Evolutionary conservation across 2,888 invertebrate species (phyloP).

Genomic region (Melipona bicolor): DNA sequence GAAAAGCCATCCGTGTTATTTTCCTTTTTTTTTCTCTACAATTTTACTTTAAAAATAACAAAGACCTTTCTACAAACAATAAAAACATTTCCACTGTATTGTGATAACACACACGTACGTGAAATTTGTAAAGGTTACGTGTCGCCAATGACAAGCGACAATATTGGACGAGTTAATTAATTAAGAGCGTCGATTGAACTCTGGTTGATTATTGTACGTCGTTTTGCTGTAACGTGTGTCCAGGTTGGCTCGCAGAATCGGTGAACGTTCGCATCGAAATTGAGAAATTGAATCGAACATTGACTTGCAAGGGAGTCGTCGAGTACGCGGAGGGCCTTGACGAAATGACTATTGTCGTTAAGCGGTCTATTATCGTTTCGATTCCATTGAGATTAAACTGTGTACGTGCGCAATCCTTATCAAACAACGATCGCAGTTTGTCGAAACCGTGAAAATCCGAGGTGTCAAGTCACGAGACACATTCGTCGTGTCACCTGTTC

Average conservation of each 20-base stretch:
- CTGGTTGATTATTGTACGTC: neutral
- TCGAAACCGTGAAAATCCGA: constrained; percentile 50
- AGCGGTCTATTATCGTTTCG: constrained; percentile 39
- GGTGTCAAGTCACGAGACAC: constrained; percentile 66
- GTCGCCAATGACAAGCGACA: neutral
- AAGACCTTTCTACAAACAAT: neutral
- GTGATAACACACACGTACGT: constrained; percentile 48
- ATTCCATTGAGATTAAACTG: constrained; percentile 15
- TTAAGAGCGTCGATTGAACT: neutral
- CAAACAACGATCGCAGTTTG: constrained; percentile 40
- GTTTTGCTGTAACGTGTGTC: neutral
- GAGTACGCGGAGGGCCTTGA: constrained; percentile 53
- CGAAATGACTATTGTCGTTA: constrained; percentile 50
- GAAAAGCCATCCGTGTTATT: neutral
- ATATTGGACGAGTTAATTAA: neutral
- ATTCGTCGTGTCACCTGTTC: constrained; percentile 71
- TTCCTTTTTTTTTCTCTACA: neutral
- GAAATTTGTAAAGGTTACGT: constrained; percentile 55
- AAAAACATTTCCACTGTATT: neutral
- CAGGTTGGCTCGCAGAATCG: neutral
- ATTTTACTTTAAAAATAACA: neutral
- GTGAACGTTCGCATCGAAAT: neutral
- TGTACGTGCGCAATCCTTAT: constrained; percentile 30
- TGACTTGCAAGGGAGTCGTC: constrained; percentile 38
- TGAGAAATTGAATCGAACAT: no score